These are phyloP conservation scores for Brachionus manjavacas DNA, from an alignment of 1,140 invertebrate species.

Conservation along the genomic window DNA sequence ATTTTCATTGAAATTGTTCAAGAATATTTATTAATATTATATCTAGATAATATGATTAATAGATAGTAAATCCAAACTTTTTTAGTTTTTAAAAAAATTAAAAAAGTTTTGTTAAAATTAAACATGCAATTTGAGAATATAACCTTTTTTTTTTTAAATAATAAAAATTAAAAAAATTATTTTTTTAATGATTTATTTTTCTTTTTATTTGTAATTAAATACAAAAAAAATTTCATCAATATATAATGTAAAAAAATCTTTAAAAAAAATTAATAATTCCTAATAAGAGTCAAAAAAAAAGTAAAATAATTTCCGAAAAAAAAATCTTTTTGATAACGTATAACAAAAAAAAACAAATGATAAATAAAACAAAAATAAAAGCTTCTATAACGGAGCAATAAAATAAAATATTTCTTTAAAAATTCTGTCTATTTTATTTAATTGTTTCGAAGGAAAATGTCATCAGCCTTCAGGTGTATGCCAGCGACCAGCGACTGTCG, in stretches of 20 bases:
- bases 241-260: neutral
- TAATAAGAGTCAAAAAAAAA: neutral
- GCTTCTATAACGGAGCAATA: conserved; percentile 22
- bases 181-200: neutral
- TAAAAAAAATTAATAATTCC: neutral
- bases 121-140: too few species aligned
- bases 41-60: too few species aligned
- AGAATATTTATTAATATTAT: too few species aligned
- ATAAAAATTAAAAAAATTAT: neutral
- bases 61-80: too few species aligned
- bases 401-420: neutral
- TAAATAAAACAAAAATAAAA: conserved; percentile 6
- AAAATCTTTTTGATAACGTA: neutral
- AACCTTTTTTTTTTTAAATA: too few species aligned
- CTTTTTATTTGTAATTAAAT: neutral
- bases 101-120: too few species aligned
- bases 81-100: too few species aligned
- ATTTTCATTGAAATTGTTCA: too few species aligned
- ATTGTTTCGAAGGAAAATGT: neutral
- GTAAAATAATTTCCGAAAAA: neutral
- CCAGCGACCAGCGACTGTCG: neutral
- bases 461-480: neutral
- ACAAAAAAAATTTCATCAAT: neutral
- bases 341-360: conserved; percentile 5
- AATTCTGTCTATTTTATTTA: neutral